Evolutionary conservation across 2,113 vertebrate genomes (phyloP), one percentile per base, ranked within the genome.

Genomic region (Hystrix brachyura): DNA sequence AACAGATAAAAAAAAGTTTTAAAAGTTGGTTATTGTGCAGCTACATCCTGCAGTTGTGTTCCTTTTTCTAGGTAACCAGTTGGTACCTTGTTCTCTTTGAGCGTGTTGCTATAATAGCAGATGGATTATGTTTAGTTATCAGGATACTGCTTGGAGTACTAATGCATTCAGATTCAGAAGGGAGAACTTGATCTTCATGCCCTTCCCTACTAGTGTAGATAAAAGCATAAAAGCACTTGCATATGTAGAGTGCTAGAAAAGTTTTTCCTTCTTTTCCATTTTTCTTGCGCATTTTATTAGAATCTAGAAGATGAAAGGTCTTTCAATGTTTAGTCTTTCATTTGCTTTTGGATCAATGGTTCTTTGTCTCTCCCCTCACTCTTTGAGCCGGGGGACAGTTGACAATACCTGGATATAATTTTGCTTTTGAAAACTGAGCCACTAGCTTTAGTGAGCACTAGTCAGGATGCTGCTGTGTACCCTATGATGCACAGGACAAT

Each of bases 61-160:
- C n/a, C 53, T 95, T 71, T 94, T 17, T 82, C 0, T 65, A 71
- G 46, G 43, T 51, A 83, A 72, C 19, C 21, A 29, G 0, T 89
- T 89, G 59, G 13, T 90, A 48, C 43, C 19, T 78, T 90, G 76
- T 88, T 80, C 8, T 95, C 15, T 80, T 97, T 90, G 38, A 89
- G 43, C 72, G 18, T 46, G 48, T 71, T 69, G 5, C 69, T 93
- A 0, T 90, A 80, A 93, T n/a, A 79, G 29, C 74, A 90, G 60
- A 46, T 94, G 69, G 21, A 17, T 94, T 57, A 29, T 74, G 53
- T 96, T 94, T 92, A 67, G 13, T 95, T 93, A 51, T 82, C 21
- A 91, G 89, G 51, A 93, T 89, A 89, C 93, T 97, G 9, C 38
- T 87, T 93, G 65, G 59, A 87, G 72, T 96, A 62, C 15, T 51